phyloP scores from a whole-genome alignment of 2,888 invertebrate species.

The Chrysopilus asiliformis region DNA sequence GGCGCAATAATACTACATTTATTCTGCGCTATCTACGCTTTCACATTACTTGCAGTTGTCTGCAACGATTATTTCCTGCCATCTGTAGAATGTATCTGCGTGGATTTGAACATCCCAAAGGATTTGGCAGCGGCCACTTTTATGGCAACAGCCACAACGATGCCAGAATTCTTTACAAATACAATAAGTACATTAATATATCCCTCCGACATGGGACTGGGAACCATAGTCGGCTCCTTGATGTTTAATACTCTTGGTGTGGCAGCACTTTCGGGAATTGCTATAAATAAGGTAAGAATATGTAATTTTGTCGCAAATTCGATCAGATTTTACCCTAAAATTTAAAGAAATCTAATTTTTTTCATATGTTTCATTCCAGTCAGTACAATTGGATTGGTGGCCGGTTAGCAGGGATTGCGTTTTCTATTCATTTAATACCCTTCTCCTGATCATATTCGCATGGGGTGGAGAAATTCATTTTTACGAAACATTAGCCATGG shows the following conservation, averaged over 20 bases:
- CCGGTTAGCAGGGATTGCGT: constrained; percentile 69
- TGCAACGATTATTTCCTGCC: constrained; percentile 90
- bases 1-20: constrained; percentile 69
- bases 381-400: constrained; percentile 62
- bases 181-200: constrained; percentile 77
- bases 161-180: constrained; percentile 88
- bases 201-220: constrained; percentile 71
- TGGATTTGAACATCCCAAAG: constrained; percentile 59
- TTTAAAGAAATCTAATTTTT: not conserved
- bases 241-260: constrained; percentile 80
- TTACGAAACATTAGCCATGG: constrained; percentile 62
- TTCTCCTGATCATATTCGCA: constrained; percentile 54
- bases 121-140: constrained; percentile 96
- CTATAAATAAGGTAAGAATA: constrained; percentile 49
- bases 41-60: constrained; percentile 70
- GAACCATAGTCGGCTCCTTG: constrained; percentile 76
- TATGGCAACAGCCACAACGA: constrained; percentile 90
- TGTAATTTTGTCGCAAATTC: not conserved
- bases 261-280: constrained; percentile 64
- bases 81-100: constrained; percentile 75
- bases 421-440: constrained; percentile 61
- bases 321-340: not conserved
- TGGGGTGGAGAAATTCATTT: constrained; percentile 69
- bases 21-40: constrained; percentile 69
- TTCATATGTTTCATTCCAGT: constrained; percentile 37